These are phyloP conservation scores for Sebastolobus altivelis DNA, from an alignment of 2,797 vertebrate species.

Conservation along the genomic window DNA sequence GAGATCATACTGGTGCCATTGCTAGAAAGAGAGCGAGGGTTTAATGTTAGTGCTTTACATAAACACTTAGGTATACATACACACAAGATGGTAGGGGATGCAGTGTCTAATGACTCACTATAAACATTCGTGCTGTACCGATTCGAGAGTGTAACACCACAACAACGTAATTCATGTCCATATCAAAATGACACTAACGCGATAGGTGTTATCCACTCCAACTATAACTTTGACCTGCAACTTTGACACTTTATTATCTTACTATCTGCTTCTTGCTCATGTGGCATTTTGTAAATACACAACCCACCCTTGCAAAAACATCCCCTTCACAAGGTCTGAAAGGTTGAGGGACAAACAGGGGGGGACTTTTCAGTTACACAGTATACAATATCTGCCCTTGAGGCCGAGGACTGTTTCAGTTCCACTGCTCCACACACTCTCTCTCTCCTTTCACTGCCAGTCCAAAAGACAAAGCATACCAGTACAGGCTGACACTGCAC, in stretches of 20 bases:
- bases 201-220: neutral
- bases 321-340: constrained; percentile 43
- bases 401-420: constrained; percentile 64
- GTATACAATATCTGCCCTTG: constrained; percentile 72
- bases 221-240: neutral
- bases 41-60: constrained; percentile 17
- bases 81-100: neutral
- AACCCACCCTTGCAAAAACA: constrained; percentile 40
- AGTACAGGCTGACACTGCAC: constrained; percentile 32
- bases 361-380: constrained; percentile 39
- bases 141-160: neutral
- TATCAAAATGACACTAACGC: neutral
- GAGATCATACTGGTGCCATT: constrained; percentile 99
- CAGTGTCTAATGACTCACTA: neutral
- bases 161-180: neutral
- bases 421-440: constrained; percentile 34
- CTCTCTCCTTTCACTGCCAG: constrained; percentile 52
- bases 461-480: constrained; percentile 58
- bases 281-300: constrained; percentile 41
- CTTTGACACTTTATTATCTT: neutral
- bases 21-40: constrained; percentile 77
- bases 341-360: constrained; percentile 30
- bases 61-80: neutral
- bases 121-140: neutral
- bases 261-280: neutral